phyloP scores from a whole-genome alignment of 2,113 vertebrate species.

The Balaeniceps rex region DNA sequence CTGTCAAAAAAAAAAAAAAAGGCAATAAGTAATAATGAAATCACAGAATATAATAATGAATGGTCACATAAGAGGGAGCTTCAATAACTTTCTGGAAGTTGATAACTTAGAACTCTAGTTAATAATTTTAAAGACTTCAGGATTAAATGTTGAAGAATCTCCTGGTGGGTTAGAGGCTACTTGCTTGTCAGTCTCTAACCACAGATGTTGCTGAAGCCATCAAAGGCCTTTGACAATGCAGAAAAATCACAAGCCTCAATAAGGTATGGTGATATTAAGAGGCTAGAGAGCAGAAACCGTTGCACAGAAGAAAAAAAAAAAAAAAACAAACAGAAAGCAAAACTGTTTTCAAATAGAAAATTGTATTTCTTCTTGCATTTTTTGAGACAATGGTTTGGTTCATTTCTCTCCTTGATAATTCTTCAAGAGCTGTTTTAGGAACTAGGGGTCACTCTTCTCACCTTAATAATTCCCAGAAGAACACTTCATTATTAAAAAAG shows the following conservation, averaged over 20 bases:
- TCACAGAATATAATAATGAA: neutral
- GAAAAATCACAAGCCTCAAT: neutral
- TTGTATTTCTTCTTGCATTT: neutral
- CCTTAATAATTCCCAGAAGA: neutral
- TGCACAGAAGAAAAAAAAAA: neutral
- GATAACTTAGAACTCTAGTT: neutral
- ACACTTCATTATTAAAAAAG: neutral
- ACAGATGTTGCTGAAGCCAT: neutral
- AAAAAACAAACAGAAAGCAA: neutral
- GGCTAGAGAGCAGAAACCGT: neutral
- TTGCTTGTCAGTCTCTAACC: neutral
- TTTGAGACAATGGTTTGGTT: neutral
- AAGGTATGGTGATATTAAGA: neutral
- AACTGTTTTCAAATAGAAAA: neutral
- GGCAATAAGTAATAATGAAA: neutral
- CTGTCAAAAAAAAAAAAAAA: neutral
- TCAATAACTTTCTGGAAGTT: neutral
- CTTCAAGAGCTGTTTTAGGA: neutral
- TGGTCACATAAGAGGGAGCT: neutral
- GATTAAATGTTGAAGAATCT: neutral
- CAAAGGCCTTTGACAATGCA: neutral
- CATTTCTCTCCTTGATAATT: neutral
- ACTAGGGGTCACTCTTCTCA: neutral
- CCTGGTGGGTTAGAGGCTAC: neutral
- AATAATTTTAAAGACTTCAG: neutral